These are phyloP conservation scores for Esox masquinongy DNA, from an alignment of 2,797 vertebrate species.

Conservation along the genomic window DNA sequence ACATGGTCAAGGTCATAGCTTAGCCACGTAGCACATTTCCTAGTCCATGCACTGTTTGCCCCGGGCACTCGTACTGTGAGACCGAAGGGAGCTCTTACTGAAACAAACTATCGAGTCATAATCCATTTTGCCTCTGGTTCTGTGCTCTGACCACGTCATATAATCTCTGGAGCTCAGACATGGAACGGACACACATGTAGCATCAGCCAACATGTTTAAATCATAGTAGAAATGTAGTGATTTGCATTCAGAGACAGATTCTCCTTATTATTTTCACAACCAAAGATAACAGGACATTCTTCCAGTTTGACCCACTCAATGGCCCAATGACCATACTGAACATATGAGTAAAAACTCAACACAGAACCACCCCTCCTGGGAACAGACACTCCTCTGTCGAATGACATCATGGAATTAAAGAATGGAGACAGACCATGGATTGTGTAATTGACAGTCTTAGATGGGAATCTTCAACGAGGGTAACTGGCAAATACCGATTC, in stretches of 20 bases:
- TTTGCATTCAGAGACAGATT: conserved; percentile 19
- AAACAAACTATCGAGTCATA: background rate
- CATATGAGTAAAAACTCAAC: background rate
- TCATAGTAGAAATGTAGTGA: conserved; percentile 39
- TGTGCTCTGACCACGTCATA: conserved; percentile 7
- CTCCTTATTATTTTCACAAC: background rate
- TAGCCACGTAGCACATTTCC: background rate
- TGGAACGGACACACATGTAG: conserved; percentile 45
- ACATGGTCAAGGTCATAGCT: conserved; percentile 1
- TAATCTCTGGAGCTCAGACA: conserved; percentile 31
- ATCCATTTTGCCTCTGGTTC: background rate
- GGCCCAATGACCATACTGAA: background rate
- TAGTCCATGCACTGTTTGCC: background rate
- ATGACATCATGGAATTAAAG: background rate
- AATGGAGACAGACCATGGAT: background rate
- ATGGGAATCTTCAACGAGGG: background rate
- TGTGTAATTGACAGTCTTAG: background rate
- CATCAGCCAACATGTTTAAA: conserved; percentile 51
- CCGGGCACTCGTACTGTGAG: background rate
- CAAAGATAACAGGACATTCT: background rate
- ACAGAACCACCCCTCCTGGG: background rate
- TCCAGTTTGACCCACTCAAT: background rate
- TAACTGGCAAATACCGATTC: background rate
- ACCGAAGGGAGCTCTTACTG: background rate
- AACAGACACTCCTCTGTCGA: background rate